A percentile compares a stretch with the other conserved stretches of the same genome.
Evolutionary conservation across 2,888 invertebrate genomes (phyloP).

Genomic region (Parnassius glacialis): DNA sequence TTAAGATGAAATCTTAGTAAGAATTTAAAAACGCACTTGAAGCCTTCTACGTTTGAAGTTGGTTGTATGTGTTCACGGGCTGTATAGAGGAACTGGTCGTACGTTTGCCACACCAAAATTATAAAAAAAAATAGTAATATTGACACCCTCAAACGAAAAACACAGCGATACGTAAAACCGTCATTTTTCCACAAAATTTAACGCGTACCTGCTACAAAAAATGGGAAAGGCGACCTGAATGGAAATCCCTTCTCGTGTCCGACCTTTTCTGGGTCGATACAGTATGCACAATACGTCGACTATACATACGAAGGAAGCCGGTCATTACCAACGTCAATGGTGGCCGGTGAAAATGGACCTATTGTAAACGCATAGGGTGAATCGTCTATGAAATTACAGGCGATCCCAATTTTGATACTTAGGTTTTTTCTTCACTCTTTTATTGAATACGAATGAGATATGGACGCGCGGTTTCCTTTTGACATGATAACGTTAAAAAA

Average conservation of each 20-base stretch:
- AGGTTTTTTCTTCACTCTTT: slow-evolving; percentile 25
- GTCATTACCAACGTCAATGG: slow-evolving; percentile 58
- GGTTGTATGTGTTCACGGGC: no score
- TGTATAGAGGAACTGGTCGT: no score
- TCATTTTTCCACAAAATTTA: slow-evolving; percentile 71
- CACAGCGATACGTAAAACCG: slow-evolving; percentile 13
- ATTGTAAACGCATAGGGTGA: slow-evolving; percentile 47
- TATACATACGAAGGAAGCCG: slow-evolving; percentile 62
- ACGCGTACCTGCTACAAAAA: slow-evolving; percentile 53
- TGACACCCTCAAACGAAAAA: neutral
- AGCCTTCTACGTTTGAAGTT: no score
- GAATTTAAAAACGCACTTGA: no score
- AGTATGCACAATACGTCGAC: slow-evolving; percentile 49
- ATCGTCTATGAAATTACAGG: slow-evolving; percentile 55
- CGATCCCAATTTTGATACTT: slow-evolving; percentile 33
- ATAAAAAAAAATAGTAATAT: neutral
- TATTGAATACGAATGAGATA: slow-evolving; percentile 28
- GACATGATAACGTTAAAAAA: slow-evolving; percentile 10
- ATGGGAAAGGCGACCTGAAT: slow-evolving; percentile 56
- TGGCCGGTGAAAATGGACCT: slow-evolving; percentile 44
- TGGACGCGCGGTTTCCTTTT: slow-evolving; percentile 12
- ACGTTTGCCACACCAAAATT: no score
- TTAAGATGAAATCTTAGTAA: no score
- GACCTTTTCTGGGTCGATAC: slow-evolving; percentile 56
- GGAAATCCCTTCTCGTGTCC: slow-evolving; percentile 63